Conservation (phyloP, 2,113 vertebrate genomes). For the Perccottus glenii region DNA sequence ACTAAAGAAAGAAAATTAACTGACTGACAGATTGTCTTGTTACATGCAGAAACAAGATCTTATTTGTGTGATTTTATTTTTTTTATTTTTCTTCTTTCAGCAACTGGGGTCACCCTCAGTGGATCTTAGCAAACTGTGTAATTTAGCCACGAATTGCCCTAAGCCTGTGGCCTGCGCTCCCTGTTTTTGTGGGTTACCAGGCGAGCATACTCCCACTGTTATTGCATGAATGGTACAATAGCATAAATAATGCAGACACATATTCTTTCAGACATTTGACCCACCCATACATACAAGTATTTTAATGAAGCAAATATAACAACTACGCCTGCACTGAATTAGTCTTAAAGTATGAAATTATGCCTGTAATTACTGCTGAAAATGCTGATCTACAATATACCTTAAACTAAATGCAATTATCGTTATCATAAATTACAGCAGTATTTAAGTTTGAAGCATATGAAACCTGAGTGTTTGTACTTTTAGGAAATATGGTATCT, state of each 20-base stretch:
- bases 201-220: conserved; percentile 37
- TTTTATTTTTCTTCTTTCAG: conserved; percentile 53
- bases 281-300: neutral
- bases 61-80: conserved; percentile 38
- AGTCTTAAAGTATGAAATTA: neutral
- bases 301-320: neutral
- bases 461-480: conserved; percentile 2
- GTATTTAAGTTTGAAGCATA: neutral
- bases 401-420: neutral
- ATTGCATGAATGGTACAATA: neutral
- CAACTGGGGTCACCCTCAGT: conserved; percentile 70
- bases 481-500: conserved; percentile 2
- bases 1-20: neutral
- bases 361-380: conserved; percentile 1
- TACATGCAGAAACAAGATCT: conserved; percentile 37
- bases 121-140: conserved; percentile 70
- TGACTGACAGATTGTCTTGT: conserved; percentile 4
- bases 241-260: conserved; percentile 1
- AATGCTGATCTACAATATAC: neutral
- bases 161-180: conserved; percentile 46
- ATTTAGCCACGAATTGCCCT: conserved; percentile 60
- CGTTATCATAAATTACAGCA: neutral
- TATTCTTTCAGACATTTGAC: neutral
- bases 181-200: conserved; percentile 55
- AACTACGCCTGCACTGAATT: neutral